Base-by-base conservation (phyloP, 2,797 vertebrate species). In the Melanotaenia trifasciata region DNA sequence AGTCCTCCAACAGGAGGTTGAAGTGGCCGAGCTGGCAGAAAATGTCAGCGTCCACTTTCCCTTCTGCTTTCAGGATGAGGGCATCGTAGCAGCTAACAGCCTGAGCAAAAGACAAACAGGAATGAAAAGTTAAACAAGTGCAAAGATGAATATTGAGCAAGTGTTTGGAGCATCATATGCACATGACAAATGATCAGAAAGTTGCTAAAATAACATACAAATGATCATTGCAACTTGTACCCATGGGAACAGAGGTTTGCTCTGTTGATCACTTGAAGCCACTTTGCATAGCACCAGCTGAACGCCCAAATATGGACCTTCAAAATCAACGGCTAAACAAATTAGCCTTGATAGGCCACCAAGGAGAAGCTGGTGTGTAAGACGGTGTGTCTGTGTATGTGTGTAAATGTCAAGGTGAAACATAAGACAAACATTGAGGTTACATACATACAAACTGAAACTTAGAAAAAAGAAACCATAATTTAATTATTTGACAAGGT, bases 11-110 rank as follows among this genome's bases (percentile, higher is more conserved):
- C 87, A 99, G 94, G 82, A 99, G 97, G 94, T 97, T 98, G 94
- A 98, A 99, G 94, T 99, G 98, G 88, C 97, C 98, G 91, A 99
- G 96, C 90, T 98, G 97, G 95, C 98, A 98, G 95, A 99, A 98
- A 92, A 98, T 94, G 93, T 98, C 97, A 75, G 96, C 96, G 70
- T 98, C 98, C 87, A 98, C 97, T 93, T 99, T 98, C 90, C 98
- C 98, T 92, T 99, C 97, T 80, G 97, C 96, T 95, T 98, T 99
- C 94, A 97, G 93, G 92, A 99, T 96, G 88, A 97, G 93, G 86
- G 97, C 96, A 81, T 97, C 96, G 67, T 97, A 99, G 95, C 96
- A 98, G 95, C 96, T 94, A 91, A 99, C 93, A 90, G 97, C 98
- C 98, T 98, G 3, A 32, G 76, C 1, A n/a, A 58, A 38, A 72